A percentile compares a stretch with the other conserved stretches of the same genome.
Evolutionary conservation across 2,888 invertebrate species (phyloP).

Genomic region (Spilosoma lubricipeda): DNA sequence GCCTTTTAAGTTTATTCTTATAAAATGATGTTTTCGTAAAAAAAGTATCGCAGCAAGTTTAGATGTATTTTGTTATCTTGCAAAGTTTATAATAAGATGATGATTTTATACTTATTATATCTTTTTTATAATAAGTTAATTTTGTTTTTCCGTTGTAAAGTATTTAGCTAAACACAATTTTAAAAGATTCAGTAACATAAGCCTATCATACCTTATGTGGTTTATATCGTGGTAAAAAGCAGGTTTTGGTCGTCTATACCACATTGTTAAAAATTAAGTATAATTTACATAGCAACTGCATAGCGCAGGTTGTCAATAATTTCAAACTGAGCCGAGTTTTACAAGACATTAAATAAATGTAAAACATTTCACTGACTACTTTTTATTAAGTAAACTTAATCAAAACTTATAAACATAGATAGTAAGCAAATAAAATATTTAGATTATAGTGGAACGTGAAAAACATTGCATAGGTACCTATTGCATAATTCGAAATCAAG

Average conservation of each 20-base stretch:
- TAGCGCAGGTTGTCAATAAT: too few species aligned
- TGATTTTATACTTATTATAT: constrained; percentile 2
- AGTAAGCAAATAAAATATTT: too few species aligned
- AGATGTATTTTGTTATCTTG: constrained; percentile 31
- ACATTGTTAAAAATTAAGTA: too few species aligned
- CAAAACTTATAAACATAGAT: too few species aligned
- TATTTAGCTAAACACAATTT: background rate
- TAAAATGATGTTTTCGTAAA: constrained; percentile 37
- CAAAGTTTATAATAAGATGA: constrained; percentile 32
- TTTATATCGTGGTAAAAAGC: too few species aligned
- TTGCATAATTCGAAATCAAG: too few species aligned
- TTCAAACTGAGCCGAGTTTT: background rate
- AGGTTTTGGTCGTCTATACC: too few species aligned
- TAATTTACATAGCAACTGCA: background rate
- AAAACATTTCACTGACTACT: background rate
- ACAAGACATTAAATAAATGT: background rate
- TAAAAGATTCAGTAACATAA: too few species aligned
- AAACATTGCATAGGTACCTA: too few species aligned
- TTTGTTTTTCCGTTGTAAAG: background rate
- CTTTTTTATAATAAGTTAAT: background rate
- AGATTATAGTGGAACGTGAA: too few species aligned
- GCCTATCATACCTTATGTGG: too few species aligned
- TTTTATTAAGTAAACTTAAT: background rate
- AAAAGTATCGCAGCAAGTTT: constrained; percentile 30
- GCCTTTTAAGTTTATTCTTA: constrained; percentile 30